Conservation (phyloP, 2,113 vertebrate species). For the Lynx canadensis region DNA sequence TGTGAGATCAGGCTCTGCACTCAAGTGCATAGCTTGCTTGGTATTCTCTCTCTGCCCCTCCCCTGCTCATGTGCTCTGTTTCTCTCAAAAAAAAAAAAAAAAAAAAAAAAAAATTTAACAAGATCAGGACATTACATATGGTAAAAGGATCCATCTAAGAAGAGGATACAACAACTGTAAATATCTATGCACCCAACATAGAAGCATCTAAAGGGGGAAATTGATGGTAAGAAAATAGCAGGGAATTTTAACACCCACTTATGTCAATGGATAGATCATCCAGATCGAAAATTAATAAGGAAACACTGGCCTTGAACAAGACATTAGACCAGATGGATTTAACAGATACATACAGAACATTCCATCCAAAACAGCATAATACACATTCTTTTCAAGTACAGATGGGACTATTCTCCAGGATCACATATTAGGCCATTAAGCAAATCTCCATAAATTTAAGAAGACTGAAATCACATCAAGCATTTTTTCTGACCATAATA, state of each 20-base stretch:
- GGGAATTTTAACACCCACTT: too few species aligned
- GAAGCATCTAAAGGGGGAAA: not conserved
- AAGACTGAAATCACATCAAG: not conserved
- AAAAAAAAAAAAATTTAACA: not conserved
- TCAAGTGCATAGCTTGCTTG: too few species aligned
- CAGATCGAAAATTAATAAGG: not conserved
- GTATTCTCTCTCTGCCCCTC: too few species aligned
- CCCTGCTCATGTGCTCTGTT: too few species aligned
- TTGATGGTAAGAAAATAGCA: not conserved
- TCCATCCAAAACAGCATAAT: not conserved
- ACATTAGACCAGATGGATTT: not conserved
- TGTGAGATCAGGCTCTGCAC: too few species aligned
- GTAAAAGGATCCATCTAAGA: not conserved
- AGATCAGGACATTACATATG: not conserved
- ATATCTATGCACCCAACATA: not conserved
- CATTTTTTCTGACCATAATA: not conserved
- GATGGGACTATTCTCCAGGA: not conserved
- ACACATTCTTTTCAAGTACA: not conserved
- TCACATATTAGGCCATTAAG: not conserved
- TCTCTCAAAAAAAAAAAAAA: not conserved
- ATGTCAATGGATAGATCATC: not conserved
- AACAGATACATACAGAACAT: not conserved
- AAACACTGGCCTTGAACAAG: not conserved
- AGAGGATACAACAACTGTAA: not conserved
- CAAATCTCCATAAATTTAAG: not conserved